Evolutionary conservation across 2,113 vertebrate species (phyloP).

Genomic region (Puffinus mauretanicus): DNA sequence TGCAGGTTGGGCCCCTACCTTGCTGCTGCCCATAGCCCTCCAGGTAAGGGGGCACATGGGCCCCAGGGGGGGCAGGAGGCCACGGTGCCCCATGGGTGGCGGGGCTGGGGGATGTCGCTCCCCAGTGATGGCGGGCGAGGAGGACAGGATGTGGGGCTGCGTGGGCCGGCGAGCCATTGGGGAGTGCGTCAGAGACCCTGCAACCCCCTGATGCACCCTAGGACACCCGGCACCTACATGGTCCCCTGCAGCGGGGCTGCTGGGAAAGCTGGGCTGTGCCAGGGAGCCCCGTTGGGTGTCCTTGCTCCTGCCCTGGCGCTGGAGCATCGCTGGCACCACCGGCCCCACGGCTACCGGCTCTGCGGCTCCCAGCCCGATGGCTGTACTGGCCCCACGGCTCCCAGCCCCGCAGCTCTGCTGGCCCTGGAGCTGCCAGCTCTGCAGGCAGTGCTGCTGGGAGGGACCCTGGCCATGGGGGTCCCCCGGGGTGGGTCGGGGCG

Average conservation of each 20-base stretch:
- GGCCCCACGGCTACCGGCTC: background rate
- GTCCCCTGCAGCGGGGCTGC: background rate
- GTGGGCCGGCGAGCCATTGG: rapidly evolving
- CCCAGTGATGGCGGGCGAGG: rapidly evolving
- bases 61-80: background rate
- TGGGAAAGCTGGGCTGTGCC: background rate
- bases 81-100: rapidly evolving
- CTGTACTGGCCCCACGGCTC: background rate
- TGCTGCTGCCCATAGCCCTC: background rate
- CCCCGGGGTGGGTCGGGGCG: rapidly evolving
- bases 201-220: rapidly evolving
- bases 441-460: background rate
- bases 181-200: rapidly evolving
- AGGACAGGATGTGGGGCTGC: background rate
- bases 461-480: background rate
- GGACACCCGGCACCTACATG: rapidly evolving
- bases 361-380: background rate
- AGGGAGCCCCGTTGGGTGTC: rapidly evolving
- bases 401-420: background rate
- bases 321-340: background rate
- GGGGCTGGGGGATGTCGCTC: background rate
- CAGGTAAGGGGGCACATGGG: constrained; percentile 11
- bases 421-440: background rate
- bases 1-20: background rate
- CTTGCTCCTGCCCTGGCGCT: rapidly evolving